Base-by-base conservation (phyloP, 1,140 invertebrate species). In the Drosophila lowei region DNA sequence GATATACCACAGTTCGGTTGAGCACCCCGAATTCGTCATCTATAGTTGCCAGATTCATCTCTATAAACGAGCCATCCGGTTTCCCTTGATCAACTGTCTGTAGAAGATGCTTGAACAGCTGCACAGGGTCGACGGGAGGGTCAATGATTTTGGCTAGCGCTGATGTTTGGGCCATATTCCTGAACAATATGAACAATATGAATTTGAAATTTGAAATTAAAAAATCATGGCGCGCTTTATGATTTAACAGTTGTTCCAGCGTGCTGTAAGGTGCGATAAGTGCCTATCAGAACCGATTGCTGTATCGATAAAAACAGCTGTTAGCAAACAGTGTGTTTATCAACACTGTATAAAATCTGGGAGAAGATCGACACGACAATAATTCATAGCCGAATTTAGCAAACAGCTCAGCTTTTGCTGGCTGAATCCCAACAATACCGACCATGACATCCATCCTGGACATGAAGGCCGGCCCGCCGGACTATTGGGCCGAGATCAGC, bases 401-500 rank as follows among this genome's bases (percentile, higher is more conserved):
- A 5, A 38, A 38, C 34, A 13, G 34, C 34, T 13, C 34, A 65
- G 63, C 64, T 64, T 67, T 53, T 50, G 63, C 63, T 30, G 64
- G 64, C 64, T 34, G 42, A 47, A 47, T 38, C 11, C 11, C 30
- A 34, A 67, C 47, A 56, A 11, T 11, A 50, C 53, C 64, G 65
- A 65, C 6, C 70, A 74, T 74, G 71, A 74, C 71, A 30, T 91
- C 90, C 38, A 91, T 91, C 58, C 71, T 91, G 78, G 90, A 91
- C 65, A 90, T 91, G 80, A 84, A 86, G 62, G 41, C 80, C 54
- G 85, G 84, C 44, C 77, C 78, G 48, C 84, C 84, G 54, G 85
- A 91, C 44, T 83, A 89, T 54, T 91, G 90, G 88, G 80, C 88
- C 25, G 90, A 91, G 56, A 76, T 91, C 25, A 75, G 78, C 30